Base-by-base conservation (phyloP, 37 sponge, comb jelly and placozoan species). In the Aphrocallistes beatrix region DNA sequence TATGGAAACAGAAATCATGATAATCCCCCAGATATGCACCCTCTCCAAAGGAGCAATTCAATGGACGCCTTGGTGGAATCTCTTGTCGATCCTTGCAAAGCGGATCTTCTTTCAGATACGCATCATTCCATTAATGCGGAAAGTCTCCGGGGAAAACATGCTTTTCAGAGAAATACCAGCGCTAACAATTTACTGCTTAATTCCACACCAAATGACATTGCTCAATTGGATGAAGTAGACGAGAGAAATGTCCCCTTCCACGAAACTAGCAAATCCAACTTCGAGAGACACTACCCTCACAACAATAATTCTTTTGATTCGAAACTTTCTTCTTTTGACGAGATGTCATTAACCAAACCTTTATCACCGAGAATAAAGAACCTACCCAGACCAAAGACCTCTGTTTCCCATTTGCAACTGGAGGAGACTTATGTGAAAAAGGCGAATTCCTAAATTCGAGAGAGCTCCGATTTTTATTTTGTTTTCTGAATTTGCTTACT, bases 371-470 rank as follows among this genome's bases (percentile, higher is more conserved):
- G 8, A 25, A 19, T 60, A 19, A 60, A 60, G 75, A 60, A 60
- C 34, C n/a, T 60, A 25, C 75, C 75, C 8, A 60, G n/a, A 60
- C 75, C 75, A 60, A 60, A 60, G n/a, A 32, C 75, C n/a, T 60
- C 75, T 60, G 6, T 60, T 19, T 32, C 75, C 3, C 75, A 60
- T 19, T n/a, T n/a, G n/a, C n/a, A n/a, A n/a, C n/a, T n/a, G n/a
- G n/a, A n/a, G n/a, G n/a, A n/a, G n/a, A n/a, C n/a, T n/a, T n/a
- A n/a, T n/a, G n/a, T n/a, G n/a, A n/a, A n/a, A n/a, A n/a, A n/a
- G n/a, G n/a, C n/a, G n/a, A n/a, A n/a, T n/a, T n/a, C n/a, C n/a
- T n/a, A n/a, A n/a, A n/a, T n/a, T n/a, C n/a, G n/a, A n/a, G n/a
- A n/a, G n/a, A n/a, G n/a, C n/a, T n/a, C n/a, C n/a, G n/a, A n/a